A percentile compares a stretch with the other conserved stretches of the same genome.
Evolutionary conservation across 2,888 invertebrate genomes (phyloP).

Genomic region (Idaea biselata): DNA sequence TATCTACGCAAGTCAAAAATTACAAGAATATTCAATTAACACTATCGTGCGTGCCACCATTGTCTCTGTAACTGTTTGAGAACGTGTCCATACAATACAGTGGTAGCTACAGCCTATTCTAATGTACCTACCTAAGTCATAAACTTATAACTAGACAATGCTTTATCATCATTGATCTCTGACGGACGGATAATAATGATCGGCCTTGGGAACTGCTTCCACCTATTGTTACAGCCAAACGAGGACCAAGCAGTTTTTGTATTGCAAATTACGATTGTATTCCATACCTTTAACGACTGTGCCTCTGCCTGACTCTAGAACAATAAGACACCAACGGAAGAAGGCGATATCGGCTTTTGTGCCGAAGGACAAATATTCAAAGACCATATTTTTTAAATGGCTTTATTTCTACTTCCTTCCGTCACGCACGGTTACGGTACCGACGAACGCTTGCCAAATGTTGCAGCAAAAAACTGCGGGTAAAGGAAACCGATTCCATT

Average conservation of each 20-base stretch:
- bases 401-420: constrained; percentile 48
- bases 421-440: constrained; percentile 13
- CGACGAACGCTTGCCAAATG: constrained; percentile 33
- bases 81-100: neutral
- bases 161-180: constrained; percentile 14
- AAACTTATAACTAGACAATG: constrained; percentile 9
- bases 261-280: constrained; percentile 37
- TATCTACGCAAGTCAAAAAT: neutral
- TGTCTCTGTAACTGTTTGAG: neutral
- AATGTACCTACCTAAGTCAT: constrained; percentile 4
- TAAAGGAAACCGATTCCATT: neutral
- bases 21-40: constrained; percentile 1
- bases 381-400: constrained; percentile 30
- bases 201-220: constrained; percentile 42
- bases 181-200: constrained; percentile 18
- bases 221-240: constrained; percentile 41
- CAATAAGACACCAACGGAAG: constrained; percentile 25
- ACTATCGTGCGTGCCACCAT: neutral
- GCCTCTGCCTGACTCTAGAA: constrained; percentile 27
- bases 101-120: neutral
- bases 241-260: constrained; percentile 34
- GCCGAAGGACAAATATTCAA: constrained; percentile 34
- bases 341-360: constrained; percentile 38
- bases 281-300: constrained; percentile 19
- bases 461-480: neutral